Percentiles rank a stretch among this genome's conserved stretches.
Evolutionary conservation across 2,888 invertebrate genomes (phyloP).

Genomic region (Coelopa pilipes): DNA sequence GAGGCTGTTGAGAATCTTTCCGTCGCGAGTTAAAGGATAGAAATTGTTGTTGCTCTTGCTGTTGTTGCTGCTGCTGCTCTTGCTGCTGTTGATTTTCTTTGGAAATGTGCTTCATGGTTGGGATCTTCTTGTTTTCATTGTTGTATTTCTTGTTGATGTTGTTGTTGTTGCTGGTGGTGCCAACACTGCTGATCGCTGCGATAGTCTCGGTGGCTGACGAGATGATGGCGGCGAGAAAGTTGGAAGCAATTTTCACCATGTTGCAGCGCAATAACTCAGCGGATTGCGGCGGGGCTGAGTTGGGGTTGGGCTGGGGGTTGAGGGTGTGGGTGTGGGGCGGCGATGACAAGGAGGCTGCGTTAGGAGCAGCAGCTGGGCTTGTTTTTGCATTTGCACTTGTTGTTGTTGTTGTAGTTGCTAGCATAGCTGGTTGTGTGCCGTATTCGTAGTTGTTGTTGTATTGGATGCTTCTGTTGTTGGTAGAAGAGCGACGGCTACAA

Average conservation of each 20-base stretch:
- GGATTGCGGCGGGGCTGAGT: not conserved
- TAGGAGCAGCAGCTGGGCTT: not conserved
- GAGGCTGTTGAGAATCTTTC: conserved; percentile 35
- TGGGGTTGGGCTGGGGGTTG: not conserved
- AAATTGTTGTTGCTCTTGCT: conserved; percentile 38
- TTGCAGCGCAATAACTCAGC: conserved; percentile 33
- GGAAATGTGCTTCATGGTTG: too few relatives aligned
- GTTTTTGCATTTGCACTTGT: not conserved
- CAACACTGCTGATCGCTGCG: conserved; percentile 7
- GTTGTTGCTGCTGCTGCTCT: conserved; percentile 33
- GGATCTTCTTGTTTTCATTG: too few relatives aligned
- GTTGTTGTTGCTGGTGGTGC: conserved; percentile 19
- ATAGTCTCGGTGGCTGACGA: conserved; percentile 18
- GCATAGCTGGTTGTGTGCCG: not conserved
- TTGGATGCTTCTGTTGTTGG: too few relatives aligned
- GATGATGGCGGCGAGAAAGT: conserved; percentile 24
- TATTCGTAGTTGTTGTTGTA: too few relatives aligned
- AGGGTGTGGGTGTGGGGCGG: not conserved
- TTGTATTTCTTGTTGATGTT: conserved; percentile 12
- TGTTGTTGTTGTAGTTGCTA: conserved; percentile 18
- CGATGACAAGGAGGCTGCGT: too few relatives aligned
- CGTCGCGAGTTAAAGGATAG: conserved; percentile 44
- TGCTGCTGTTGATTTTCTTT: conserved; percentile 14
- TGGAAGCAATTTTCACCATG: conserved; percentile 32
- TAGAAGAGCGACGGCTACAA: not conserved